phyloP scores from a whole-genome alignment of 2,888 invertebrate genomes.

The Fragum whitleyi region DNA sequence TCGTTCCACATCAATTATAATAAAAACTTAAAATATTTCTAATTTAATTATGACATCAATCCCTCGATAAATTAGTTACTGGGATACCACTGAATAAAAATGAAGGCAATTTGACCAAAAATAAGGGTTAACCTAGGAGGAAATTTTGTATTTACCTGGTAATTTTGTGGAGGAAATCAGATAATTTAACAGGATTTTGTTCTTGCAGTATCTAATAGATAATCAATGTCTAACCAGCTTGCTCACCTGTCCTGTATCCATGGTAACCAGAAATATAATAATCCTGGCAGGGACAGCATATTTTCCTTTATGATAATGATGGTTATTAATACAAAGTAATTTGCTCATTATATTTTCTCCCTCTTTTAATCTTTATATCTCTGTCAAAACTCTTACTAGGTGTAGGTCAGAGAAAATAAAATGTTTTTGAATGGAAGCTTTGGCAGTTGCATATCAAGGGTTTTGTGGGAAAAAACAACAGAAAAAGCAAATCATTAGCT shows the following conservation, averaged over 20 bases:
- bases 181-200: conserved; percentile 29
- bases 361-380: background rate
- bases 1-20: too few relatives aligned
- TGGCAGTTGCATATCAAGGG: too few relatives aligned
- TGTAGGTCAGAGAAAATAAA: too few relatives aligned
- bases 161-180: conserved; percentile 28
- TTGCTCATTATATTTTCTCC: background rate
- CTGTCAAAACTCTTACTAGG: too few relatives aligned
- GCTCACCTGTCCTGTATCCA: conserved; percentile 28
- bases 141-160: conserved; percentile 31
- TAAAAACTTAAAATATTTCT: too few relatives aligned
- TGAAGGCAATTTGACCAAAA: too few relatives aligned
- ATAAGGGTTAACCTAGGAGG: conserved; percentile 4
- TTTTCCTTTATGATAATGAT: conserved; percentile 15
- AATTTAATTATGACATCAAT: too few relatives aligned
- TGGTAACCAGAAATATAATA: conserved; percentile 30
- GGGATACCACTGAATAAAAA: too few relatives aligned
- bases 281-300: conserved; percentile 12
- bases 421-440: too few relatives aligned
- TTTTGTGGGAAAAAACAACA: too few relatives aligned
- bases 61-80: too few relatives aligned
- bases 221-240: conserved; percentile 20
- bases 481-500: too few relatives aligned
- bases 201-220: conserved; percentile 20
- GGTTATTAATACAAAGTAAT: conserved; percentile 13